Base-by-base conservation (phyloP, 2,113 vertebrate genomes). In the Sakesphorus luctuosus region DNA sequence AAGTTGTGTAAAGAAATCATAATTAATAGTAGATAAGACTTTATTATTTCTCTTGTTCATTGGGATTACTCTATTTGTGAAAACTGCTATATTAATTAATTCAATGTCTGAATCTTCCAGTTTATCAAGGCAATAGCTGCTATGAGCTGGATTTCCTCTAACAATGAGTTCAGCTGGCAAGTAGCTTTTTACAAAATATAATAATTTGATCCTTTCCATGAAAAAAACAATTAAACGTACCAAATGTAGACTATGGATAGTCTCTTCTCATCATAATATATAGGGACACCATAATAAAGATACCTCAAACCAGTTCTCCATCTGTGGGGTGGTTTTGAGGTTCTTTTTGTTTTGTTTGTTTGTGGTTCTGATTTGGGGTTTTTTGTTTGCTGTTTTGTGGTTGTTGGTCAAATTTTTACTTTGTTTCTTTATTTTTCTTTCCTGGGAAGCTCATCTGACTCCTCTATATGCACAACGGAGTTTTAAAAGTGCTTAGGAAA, bases 91-190 rank as follows among this genome's bases (percentile, higher is more conserved):
- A 40, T 65, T 14, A 76, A 33, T 65, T 91, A 76, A 33, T 65
- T 91, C 8, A 36, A 1, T 46, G 28, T 66, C 55, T 7, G 25
- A 56, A 24, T 90, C 56, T 55, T 59, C 10, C 35, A 44, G 26
- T 65, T 52, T 63, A 2, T 69, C n/a, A 55, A 26, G 44, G n/a
- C 6, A 17, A 9, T 62, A 86, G 25, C 33, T 90, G 25, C 46
- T 81, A 2, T 25, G 55, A 84, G 25, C 24, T 0, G 0, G 43
- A 12, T 47, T 83, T 79, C 18, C 9, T 67, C 11, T 85, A 72
- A 61, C 5, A 29, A 3, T 63, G 38, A 23, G 36, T 95, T 56
- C 21, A 63, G 4, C 28, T 66, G 49, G 15, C 4, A 8, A 44
- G 29, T 47, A 63, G 18, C 35, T 78, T 86, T 85, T 90, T 62